Base-by-base conservation (phyloP, 2,888 invertebrate genomes). In the Chouioia cunea region DNA sequence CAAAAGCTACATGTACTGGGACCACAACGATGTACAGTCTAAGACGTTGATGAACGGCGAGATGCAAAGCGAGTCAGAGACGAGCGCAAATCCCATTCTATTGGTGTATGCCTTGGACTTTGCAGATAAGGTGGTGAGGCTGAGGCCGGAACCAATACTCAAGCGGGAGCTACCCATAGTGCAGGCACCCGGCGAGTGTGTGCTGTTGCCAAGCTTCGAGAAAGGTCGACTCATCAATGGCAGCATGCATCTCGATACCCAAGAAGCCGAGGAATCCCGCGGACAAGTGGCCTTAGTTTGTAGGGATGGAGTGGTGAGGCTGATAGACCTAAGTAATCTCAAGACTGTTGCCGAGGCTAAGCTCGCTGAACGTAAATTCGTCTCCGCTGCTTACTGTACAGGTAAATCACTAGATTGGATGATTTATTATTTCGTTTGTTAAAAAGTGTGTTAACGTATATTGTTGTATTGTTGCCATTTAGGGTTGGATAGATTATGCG, bases 371-470 rank as follows among this genome's bases (percentile, higher is more conserved):
- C 58, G 43, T 54, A 91, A 90, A 79, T 95, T 96, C 81, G 90
- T 94, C 15, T 93, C 95, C 0, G 93, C 93, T 1, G 92, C 93
- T 0, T 96, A 94, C 84, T 96, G 96, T 83, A 93, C 93, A 70
- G 95, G 95, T 87, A 86, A 88, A 89, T 87, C 64, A 47, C 14
- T 18, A 47, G 47, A 27, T 54, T 62, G 18, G 22, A 50, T 64
- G 36, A 27, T 60, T 44, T 23, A 53, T n/a, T 43, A 20, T 63
- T 54, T 68, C 23, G 43, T 18, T n/a, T 52, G 3, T 53, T 20
- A 20, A 44, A 44, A 52, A 10, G 12, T 3, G 36, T 12, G 36
- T 36, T 6, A 12, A 36, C 10, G 12, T 10, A 1, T 36, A 36
- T 36, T 6, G 4, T 36, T 36, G 36, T 1, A 1, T 1, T 8